Evolutionary conservation across 1,140 invertebrate species (phyloP).

Genomic region (Ladona fulva): DNA sequence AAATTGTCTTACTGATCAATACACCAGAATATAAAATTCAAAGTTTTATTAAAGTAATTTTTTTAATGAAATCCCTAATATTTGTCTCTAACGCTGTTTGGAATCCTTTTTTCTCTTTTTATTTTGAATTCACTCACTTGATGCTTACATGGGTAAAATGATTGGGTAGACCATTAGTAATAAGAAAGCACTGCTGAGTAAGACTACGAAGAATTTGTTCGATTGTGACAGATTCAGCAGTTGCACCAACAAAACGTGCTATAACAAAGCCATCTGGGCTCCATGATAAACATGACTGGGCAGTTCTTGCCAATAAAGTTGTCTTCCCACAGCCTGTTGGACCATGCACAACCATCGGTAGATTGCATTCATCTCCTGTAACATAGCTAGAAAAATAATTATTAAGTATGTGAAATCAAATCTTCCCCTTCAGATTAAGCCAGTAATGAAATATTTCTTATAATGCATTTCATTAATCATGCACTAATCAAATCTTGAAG

Average conservation of each 20-base stretch:
- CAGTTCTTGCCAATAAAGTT: conserved; percentile 59
- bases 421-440: too few relatives aligned
- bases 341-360: conserved; percentile 64
- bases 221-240: conserved; percentile 53
- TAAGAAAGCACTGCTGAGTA: conserved; percentile 54
- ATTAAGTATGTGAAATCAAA: neutral
- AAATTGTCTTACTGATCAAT: too few relatives aligned
- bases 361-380: conserved; percentile 39
- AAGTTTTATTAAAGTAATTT: too few relatives aligned
- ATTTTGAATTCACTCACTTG: neutral
- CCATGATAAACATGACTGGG: conserved; percentile 55
- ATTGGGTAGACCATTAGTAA: conserved; percentile 48
- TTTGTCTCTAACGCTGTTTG: too few relatives aligned
- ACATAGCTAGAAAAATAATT: conserved; percentile 48
- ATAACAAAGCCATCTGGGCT: conserved; percentile 50
- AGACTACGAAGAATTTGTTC: conserved; percentile 55
- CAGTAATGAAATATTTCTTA: too few relatives aligned
- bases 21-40: too few relatives aligned
- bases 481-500: too few relatives aligned
- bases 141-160: conserved; percentile 49
- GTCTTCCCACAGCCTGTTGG: conserved; percentile 72
- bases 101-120: neutral
- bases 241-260: conserved; percentile 55
- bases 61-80: too few relatives aligned
- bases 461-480: too few relatives aligned